phyloP scores from a whole-genome alignment of 2,113 vertebrate genomes.

The Mirounga angustirostris region DNA sequence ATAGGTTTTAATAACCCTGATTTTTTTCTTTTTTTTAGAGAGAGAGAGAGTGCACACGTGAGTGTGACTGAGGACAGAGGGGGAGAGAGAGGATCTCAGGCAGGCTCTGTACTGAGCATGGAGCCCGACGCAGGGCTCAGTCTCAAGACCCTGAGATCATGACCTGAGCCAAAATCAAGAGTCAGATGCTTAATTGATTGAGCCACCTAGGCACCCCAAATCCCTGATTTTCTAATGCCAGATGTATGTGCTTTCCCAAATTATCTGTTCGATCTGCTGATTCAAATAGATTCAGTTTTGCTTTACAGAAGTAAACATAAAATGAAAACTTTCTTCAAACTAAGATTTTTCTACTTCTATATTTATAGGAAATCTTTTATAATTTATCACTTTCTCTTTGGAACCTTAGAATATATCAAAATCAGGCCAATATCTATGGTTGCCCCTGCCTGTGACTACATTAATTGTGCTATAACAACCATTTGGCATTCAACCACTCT shows the following conservation, averaged over 20 bases:
- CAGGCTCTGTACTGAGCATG: not conserved
- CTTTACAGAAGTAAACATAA: not conserved
- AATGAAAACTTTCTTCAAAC: not conserved
- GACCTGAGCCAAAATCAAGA: too few species aligned
- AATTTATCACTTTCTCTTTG: not conserved
- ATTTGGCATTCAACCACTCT: not conserved
- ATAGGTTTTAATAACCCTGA: not conserved
- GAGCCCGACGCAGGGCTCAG: too few species aligned
- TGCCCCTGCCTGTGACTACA: not conserved
- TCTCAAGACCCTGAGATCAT: too few species aligned
- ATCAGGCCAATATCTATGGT: not conserved
- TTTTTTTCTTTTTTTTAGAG: not conserved
- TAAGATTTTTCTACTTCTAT: not conserved
- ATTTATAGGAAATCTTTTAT: not conserved
- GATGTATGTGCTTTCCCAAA: not conserved
- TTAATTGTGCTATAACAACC: not conserved
- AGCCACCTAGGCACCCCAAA: too few species aligned
- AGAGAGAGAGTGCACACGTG: not conserved
- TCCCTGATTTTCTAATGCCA: not conserved
- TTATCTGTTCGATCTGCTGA: not conserved
- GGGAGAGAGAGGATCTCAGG: not conserved
- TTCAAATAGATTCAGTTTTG: slow-evolving; percentile 11
- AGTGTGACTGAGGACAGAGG: not conserved
- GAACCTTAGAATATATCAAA: slow-evolving; percentile 8
- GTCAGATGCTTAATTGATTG: too few species aligned